phyloP scores from a whole-genome alignment of 2,113 vertebrate genomes.

The Brevimyrus niger region DNA sequence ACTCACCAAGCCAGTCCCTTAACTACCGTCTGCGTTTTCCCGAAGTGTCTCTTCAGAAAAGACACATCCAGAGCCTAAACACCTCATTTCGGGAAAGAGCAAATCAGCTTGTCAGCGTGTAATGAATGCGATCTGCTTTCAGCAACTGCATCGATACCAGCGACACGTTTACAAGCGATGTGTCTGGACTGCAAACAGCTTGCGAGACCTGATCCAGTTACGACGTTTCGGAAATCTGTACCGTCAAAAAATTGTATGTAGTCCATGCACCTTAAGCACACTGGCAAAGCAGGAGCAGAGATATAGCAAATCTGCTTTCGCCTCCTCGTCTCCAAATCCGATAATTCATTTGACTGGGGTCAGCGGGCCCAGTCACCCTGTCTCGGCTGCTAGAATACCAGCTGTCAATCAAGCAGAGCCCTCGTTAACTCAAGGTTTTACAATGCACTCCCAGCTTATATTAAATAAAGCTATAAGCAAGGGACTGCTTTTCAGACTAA shows the following conservation, averaged over 20 bases:
- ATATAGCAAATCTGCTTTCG: background rate
- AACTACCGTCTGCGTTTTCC: background rate
- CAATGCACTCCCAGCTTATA: background rate
- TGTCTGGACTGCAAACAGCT: background rate
- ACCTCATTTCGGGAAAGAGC: background rate
- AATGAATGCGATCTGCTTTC: background rate
- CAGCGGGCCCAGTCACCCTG: background rate
- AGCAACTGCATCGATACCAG: background rate
- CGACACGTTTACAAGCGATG: background rate
- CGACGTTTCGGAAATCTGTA: background rate
- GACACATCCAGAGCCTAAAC: background rate
- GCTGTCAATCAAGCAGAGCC: background rate
- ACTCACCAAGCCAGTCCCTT: background rate
- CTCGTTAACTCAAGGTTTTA: background rate
- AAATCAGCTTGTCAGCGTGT: background rate
- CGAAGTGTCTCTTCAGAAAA: background rate
- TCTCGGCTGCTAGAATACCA: background rate
- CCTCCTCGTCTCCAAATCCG: background rate
- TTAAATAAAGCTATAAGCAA: background rate
- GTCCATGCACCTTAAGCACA: background rate
- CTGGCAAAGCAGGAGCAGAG: background rate
- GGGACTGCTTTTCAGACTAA: background rate
- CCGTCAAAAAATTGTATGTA: background rate
- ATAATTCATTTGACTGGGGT: slow-evolving; percentile 2
- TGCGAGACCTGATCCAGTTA: background rate